Evolutionary conservation across 2,797 vertebrate species (phyloP).

Genomic region (Hoplostethus mediterraneus): DNA sequence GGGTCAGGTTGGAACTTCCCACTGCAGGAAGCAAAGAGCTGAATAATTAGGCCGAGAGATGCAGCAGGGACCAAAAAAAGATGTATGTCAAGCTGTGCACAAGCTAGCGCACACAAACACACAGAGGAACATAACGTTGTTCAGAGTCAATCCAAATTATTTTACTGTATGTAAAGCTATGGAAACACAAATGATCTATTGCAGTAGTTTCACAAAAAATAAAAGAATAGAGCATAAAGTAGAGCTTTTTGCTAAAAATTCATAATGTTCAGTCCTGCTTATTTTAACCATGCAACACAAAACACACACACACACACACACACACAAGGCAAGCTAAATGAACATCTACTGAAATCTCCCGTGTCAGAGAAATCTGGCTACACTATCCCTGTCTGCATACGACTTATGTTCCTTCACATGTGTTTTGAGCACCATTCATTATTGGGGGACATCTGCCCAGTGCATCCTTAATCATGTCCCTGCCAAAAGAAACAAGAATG

Average conservation of each 20-base stretch:
- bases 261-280: neutral
- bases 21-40: conserved; percentile 50
- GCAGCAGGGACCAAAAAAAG: conserved; percentile 23
- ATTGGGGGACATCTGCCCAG: conserved; percentile 63
- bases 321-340: conserved; percentile 5
- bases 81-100: conserved; percentile 13
- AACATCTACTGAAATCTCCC: conserved; percentile 29
- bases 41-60: conserved; percentile 68
- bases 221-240: neutral
- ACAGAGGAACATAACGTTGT: neutral
- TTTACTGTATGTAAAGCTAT: neutral
- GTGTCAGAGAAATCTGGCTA: conserved; percentile 16
- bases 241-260: neutral
- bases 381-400: conserved; percentile 5
- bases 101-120: conserved; percentile 30
- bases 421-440: conserved; percentile 50
- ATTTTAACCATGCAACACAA: neutral
- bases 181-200: neutral
- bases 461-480: conserved; percentile 61
- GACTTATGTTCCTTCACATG: conserved; percentile 46
- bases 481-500: conserved; percentile 54
- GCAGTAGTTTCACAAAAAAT: neutral
- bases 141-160: neutral
- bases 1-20: conserved; percentile 53
- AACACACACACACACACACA: neutral